Evolutionary conservation across 2,888 invertebrate genomes (phyloP), one percentile per base, ranked within the genome.

Genomic region (Vanessa cardui): DNA sequence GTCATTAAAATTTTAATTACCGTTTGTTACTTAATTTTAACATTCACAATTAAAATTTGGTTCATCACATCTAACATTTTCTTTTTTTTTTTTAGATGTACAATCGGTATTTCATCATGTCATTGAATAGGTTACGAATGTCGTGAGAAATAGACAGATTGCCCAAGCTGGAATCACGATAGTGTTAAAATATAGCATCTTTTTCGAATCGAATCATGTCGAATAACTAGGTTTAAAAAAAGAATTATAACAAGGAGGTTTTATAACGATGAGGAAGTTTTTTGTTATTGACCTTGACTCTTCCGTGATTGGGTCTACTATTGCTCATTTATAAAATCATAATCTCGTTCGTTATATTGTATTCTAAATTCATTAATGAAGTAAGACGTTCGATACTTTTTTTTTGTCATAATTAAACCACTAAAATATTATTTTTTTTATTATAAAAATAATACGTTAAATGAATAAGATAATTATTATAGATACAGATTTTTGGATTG

Each of bases 111-210:
- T 71, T 69, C 66, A 64, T 67, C 64, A 64, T 50, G 52, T 46
- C 63, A 65, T 47, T 64, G 47, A 76, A 72, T 72, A 72, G 70
- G 70, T 65, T 73, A 44, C 18, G 33, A 18, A 58, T 77, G 77
- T 80, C 83, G 85, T 86, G 85, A 83, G 86, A 86, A 83, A 78
- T 76, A 73, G 68, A 64, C 62, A 68, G 75, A 77, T 86, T 86
- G 79, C 84, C 66, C 74, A 78, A 86, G 78, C 8, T 26, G 39
- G 64, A 8, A 81, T 82, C 83, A 80, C 83, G 83, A 82, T 50
- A 64, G 56, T 62, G 31, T 62, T 64, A 84, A 87, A 61, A 33
- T 26, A 16, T 5, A 33, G 18, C 6, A 59, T 58, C 18, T 18
- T 56, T 58, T 62, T 49, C 62, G 50, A 20, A 16, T n/a, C 47